phyloP scores from a whole-genome alignment of 2,797 vertebrate genomes.

The Adelosebastes latens region DNA sequence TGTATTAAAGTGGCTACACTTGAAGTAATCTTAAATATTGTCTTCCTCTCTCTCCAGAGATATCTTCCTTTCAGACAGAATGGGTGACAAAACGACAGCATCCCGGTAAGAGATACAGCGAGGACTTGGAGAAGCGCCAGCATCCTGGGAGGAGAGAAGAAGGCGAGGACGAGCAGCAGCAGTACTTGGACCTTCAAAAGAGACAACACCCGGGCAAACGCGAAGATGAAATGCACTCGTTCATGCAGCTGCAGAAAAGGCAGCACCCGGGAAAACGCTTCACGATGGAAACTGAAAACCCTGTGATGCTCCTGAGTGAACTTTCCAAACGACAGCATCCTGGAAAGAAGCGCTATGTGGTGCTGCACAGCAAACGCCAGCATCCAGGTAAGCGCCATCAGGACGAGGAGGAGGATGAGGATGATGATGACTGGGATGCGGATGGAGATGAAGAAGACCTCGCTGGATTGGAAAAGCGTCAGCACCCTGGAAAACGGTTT shows the following conservation, averaged over 20 bases:
- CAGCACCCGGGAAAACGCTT: slow-evolving; percentile 89
- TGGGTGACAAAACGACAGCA: slow-evolving; percentile 88
- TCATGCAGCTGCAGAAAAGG: slow-evolving; percentile 79
- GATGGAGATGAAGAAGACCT: slow-evolving; percentile 69
- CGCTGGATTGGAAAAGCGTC: slow-evolving; percentile 83
- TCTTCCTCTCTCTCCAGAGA: slow-evolving; percentile 68
- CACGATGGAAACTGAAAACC: slow-evolving; percentile 68
- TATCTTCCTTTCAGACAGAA: slow-evolving; percentile 68
- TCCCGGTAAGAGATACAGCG: slow-evolving; percentile 79
- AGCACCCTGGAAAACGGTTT: slow-evolving; percentile 88
- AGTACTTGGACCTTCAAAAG: slow-evolving; percentile 75
- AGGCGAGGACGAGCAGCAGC: slow-evolving; percentile 71
- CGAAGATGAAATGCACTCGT: slow-evolving; percentile 73
- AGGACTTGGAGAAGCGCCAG: slow-evolving; percentile 82
- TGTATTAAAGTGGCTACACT: not conserved
- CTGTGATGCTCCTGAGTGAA: slow-evolving; percentile 69
- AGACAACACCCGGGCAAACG: slow-evolving; percentile 88
- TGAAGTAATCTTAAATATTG: not conserved
- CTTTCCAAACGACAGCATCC: slow-evolving; percentile 89
- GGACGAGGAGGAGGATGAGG: slow-evolving; percentile 68
- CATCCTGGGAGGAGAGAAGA: slow-evolving; percentile 86
- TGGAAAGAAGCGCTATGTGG: slow-evolving; percentile 84
- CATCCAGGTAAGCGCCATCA: slow-evolving; percentile 82
- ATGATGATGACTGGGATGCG: slow-evolving; percentile 63
- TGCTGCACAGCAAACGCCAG: slow-evolving; percentile 82